Conservation (phyloP, 2,797 vertebrate genomes). For the Enteromius viviparus region DNA sequence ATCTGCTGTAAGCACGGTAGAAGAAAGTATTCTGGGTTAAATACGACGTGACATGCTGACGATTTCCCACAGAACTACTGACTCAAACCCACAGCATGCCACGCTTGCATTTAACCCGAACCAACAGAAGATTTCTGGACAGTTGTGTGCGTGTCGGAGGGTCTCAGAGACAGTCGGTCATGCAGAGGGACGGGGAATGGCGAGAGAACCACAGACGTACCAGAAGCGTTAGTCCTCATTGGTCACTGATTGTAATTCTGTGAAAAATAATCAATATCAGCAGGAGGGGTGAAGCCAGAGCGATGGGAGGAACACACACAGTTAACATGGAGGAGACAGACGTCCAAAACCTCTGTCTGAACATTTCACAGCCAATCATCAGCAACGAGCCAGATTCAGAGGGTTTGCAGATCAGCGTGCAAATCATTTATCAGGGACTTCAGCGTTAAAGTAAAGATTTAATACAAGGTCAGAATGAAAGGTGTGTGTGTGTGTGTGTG, state of each 20-base stretch:
- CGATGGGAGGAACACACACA: constrained; percentile 71
- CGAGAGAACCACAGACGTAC: constrained; percentile 88
- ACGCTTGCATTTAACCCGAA: neutral
- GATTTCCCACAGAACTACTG: neutral
- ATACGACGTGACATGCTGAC: neutral
- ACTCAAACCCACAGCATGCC: neutral
- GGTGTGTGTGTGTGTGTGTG: constrained; percentile 41
- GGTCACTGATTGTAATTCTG: constrained; percentile 99
- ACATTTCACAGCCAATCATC: neutral
- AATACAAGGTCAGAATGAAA: neutral
- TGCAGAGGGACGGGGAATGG: constrained; percentile 49
- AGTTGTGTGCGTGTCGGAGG: constrained; percentile 3
- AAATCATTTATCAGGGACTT: constrained; percentile 21
- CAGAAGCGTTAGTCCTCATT: constrained; percentile 91
- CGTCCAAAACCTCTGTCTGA: constrained; percentile 42
- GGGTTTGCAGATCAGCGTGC: constrained; percentile 44
- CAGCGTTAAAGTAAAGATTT: neutral
- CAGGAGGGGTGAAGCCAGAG: constrained; percentile 77
- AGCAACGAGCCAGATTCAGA: neutral
- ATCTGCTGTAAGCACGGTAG: neutral
- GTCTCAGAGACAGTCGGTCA: constrained; percentile 45
- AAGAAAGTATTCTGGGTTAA: neutral
- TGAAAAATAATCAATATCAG: constrained; percentile 89
- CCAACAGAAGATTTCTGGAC: neutral
- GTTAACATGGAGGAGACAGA: constrained; percentile 69